Evolutionary conservation across 1,140 invertebrate species (phyloP), one percentile per base, ranked within the genome.

Genomic region (Monomorium pharaonis): DNA sequence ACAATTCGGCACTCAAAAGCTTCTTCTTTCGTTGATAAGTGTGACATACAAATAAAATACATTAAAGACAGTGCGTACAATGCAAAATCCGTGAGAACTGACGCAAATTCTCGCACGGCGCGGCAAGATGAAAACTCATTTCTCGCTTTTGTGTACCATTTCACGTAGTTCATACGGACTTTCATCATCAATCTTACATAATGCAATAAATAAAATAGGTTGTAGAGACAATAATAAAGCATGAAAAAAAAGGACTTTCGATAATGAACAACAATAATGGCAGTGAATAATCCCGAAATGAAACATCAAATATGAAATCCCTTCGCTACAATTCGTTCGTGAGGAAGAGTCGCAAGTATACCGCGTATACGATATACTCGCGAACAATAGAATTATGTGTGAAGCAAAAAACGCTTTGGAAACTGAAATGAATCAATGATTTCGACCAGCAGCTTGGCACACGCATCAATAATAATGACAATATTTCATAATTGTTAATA

Each of bases 241-340:
- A 81, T 63, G 16, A 51, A 49, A 44, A 49, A 44, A 33, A 74
- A 86, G 14, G 56, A 70, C 75, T 54, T 21, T 56, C 60, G 58
- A 89, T 47, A 84, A 85, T 74, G 62, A 92, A 86, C 85, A 90
- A 91, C 85, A 91, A 92, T 87, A 92, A 91, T 93, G 92, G 92
- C 92, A 93, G 92, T 93, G 92, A 90, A 92, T 91, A 91, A 92
- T 92, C 90, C 88, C 75, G 54, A 90, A 90, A 67, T 1, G 84
- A 88, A 88, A 75, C 78, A 27, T 81, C 49, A 60, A 89, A 72
- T 77, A 56, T 69, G 70, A 62, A 77, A 42, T 65, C 27, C 24
- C n/a, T 37, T 14, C 47, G n/a, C 24, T 49, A 49, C 47, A 49
- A 65, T 65, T 60, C 30, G 0, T 67, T 70, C 44, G 27, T 65